phyloP scores from a whole-genome alignment of 2,113 vertebrate species.

The Erpornis zantholeuca region DNA sequence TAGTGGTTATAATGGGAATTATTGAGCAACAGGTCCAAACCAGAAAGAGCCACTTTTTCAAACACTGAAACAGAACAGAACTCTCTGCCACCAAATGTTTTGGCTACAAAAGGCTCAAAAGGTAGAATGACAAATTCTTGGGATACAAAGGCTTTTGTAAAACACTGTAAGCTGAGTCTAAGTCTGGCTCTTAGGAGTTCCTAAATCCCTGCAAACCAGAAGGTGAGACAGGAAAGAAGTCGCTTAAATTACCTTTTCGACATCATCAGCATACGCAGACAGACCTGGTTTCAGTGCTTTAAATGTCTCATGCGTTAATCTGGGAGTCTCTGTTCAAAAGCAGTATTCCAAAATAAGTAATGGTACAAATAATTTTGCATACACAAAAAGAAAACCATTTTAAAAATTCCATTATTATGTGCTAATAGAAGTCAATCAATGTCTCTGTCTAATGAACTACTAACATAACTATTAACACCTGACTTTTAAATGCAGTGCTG shows the following conservation, averaged over 20 bases:
- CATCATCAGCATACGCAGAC: conserved; percentile 89
- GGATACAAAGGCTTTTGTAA: not conserved
- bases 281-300: conserved; percentile 90
- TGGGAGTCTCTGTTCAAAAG: conserved; percentile 78
- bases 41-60: not conserved
- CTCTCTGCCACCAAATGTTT: not conserved
- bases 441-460: not conserved
- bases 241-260: conserved; percentile 79
- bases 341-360: not conserved
- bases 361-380: not conserved
- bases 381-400: not conserved
- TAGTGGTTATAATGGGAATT: not conserved
- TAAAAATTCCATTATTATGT: not conserved
- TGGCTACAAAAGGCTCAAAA: not conserved
- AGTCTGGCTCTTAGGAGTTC: not conserved
- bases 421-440: not conserved
- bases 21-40: not conserved
- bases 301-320: conserved; percentile 85
- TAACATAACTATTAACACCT: not conserved
- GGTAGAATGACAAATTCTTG: not conserved
- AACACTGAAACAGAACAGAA: not conserved
- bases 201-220: not conserved
- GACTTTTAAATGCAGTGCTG: not conserved
- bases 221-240: not conserved
- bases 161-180: not conserved